Conservation (phyloP, 2,888 invertebrate species). For the Apomyelois bistriatella region DNA sequence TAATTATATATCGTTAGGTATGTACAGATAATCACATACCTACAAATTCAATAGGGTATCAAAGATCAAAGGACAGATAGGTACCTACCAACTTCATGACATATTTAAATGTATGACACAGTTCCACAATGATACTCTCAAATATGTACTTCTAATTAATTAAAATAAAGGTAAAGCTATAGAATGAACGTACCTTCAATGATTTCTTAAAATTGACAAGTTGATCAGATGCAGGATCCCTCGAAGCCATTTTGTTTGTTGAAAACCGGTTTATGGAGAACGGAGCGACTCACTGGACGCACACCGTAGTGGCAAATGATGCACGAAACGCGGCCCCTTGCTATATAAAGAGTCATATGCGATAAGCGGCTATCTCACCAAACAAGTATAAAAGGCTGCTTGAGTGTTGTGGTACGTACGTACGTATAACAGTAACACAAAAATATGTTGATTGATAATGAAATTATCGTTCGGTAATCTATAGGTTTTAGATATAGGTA, state of each 20-base stretch:
- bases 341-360: conserved; percentile 56
- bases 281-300: conserved; percentile 57
- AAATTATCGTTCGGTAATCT: not conserved
- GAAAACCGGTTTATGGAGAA: conserved; percentile 18
- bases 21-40: too few relatives aligned
- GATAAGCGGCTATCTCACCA: conserved; percentile 58
- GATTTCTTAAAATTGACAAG: conserved; percentile 81
- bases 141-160: not conserved
- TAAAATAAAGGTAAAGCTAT: not conserved
- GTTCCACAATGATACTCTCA: not conserved
- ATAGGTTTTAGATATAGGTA: not conserved
- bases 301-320: conserved; percentile 53
- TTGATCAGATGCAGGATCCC: conserved; percentile 83
- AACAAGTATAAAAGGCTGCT: conserved; percentile 35
- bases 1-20: too few relatives aligned
- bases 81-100: too few relatives aligned
- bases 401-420: not conserved
- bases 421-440: conserved; percentile 1
- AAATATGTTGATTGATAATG: not conserved
- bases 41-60: too few relatives aligned
- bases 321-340: conserved; percentile 27
- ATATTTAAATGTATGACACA: too few relatives aligned
- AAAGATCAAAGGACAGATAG: too few relatives aligned
- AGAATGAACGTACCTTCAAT: conserved; percentile 68
- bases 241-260: conserved; percentile 52